Percentiles rank a stretch among this genome's conserved stretches.
phyloP scores from a whole-genome alignment of 30 jellyfish, hydroid and myxozoan species.

The Hydractinia echinata region DNA sequence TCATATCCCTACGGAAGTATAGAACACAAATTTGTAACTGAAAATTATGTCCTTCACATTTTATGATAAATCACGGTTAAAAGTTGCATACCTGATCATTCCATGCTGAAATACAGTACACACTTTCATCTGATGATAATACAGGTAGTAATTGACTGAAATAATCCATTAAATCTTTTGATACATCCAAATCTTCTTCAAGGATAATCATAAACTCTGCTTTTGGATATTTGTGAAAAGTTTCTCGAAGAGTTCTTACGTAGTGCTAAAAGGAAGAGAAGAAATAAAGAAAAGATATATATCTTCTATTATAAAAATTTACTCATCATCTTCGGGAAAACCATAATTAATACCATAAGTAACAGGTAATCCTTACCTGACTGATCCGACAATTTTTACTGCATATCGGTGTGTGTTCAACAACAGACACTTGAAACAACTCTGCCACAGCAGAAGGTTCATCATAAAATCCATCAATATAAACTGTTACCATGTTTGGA shows the following conservation, averaged over 20 bases:
- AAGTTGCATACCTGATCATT: conserved; percentile 82
- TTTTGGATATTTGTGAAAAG: conserved; percentile 80
- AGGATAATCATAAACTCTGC: conserved; percentile 77
- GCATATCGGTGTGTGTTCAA: conserved; percentile 94
- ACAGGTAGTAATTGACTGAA: conserved; percentile 84
- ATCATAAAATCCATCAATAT: conserved; percentile 88
- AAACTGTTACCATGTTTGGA: conserved; percentile 76
- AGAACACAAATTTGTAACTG: not conserved
- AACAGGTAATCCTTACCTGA: conserved; percentile 49
- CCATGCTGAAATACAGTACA: conserved; percentile 99
- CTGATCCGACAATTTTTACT: conserved; percentile 94
- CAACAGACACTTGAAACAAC: conserved; percentile 69
- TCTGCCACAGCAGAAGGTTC: conserved; percentile 92
- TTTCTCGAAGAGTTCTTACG: conserved; percentile 64
- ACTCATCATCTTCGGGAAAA: not conserved
- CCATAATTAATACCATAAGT: not conserved
- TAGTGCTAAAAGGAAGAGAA: conserved; percentile 64
- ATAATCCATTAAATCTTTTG: conserved; percentile 91
- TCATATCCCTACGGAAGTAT: conserved; percentile 64
- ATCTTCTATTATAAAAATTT: not conserved
- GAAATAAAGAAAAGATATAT: not conserved
- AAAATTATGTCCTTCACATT: no score
- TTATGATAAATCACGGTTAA: not conserved
- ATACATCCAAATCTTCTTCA: conserved; percentile 97
- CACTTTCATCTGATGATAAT: conserved; percentile 62